Evolutionary conservation across 2,797 vertebrate species (phyloP), one percentile per base, ranked within the genome.

Genomic region (Enteromius unitaeniatus): DNA sequence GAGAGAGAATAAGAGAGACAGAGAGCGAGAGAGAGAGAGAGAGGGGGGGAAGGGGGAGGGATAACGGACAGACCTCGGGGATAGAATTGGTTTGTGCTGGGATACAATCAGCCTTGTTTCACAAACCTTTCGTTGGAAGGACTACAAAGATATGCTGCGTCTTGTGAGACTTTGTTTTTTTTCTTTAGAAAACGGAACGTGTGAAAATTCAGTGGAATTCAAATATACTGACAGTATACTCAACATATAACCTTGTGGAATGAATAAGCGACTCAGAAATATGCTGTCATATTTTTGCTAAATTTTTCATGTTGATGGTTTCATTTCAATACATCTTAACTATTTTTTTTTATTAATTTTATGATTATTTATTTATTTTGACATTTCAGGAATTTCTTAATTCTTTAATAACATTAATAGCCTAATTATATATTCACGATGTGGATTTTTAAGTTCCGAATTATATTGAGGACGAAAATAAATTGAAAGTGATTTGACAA

Each of bases 61-160:
- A 21, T 34, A 21, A 42, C 26, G 34, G 69, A 75, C 58, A 60
- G 60, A 70, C 78, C 19, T 70, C 65, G 14, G 68, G 51, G 5
- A 40, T 47, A 34, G 49, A 28, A 82, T 82, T 62, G 79, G 69
- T 74, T 51, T 64, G n/a, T 28, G 8, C 13, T 67, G 68, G 79
- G 11, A 72, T 62, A 49, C 40, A 47, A 47, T 73, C 23, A 45
- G 51, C 37, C 6, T 60, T 34, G 55, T 47, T 81, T 72, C 26
- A 62, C 19, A 58, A 31, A 53, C 7, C 31, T 34, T 31, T 67
- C 10, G 42, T 34, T 34, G 6, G 23, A n/a, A 31, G 1, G 26
- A n/a, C 51, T 42, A 28, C 23, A 70, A 45, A 45, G 3, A 81
- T n/a, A n/a, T 47, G 11, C 17, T 13, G 23, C 1, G 17, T 72